Evolutionary conservation across 1,140 invertebrate species (phyloP).

Genomic region (Saccostrea echinata): DNA sequence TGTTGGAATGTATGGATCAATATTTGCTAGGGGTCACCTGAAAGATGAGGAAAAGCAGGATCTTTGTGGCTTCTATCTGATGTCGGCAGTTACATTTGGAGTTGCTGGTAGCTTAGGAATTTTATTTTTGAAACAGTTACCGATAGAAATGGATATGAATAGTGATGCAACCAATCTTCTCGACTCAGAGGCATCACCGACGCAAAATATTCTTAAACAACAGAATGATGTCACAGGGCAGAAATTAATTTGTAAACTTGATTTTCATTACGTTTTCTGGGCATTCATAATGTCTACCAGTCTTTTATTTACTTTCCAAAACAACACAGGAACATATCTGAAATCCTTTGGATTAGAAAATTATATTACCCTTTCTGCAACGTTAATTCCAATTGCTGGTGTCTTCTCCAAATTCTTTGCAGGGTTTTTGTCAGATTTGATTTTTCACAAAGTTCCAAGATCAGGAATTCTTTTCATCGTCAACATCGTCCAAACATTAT

Average conservation of each 20-base stretch:
- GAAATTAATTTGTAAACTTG: slow-evolving; percentile 61
- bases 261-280: slow-evolving; percentile 73
- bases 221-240: slow-evolving; percentile 66
- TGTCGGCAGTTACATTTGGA: slow-evolving; percentile 65
- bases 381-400: slow-evolving; percentile 64
- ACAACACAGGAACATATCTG: slow-evolving; percentile 71
- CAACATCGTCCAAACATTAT: slow-evolving; percentile 67
- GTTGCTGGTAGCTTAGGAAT: slow-evolving; percentile 62
- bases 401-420: slow-evolving; percentile 68
- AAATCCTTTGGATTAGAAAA: slow-evolving; percentile 67
- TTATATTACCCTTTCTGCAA: slow-evolving; percentile 70
- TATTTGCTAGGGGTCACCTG: slow-evolving; percentile 64
- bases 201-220: not conserved
- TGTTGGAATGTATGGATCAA: slow-evolving; percentile 65
- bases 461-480: slow-evolving; percentile 62
- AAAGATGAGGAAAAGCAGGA: slow-evolving; percentile 71
- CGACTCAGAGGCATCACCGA: slow-evolving; percentile 4
- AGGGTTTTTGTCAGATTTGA: slow-evolving; percentile 67
- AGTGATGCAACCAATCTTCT: slow-evolving; percentile 36
- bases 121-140: slow-evolving; percentile 54
- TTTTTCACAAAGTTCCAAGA: slow-evolving; percentile 67
- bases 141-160: slow-evolving; percentile 55
- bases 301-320: slow-evolving; percentile 70
- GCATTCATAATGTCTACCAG: slow-evolving; percentile 69
- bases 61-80: slow-evolving; percentile 70